Base-by-base conservation (phyloP, 2,113 vertebrate genomes). In the Corythornis vintsioides region DNA sequence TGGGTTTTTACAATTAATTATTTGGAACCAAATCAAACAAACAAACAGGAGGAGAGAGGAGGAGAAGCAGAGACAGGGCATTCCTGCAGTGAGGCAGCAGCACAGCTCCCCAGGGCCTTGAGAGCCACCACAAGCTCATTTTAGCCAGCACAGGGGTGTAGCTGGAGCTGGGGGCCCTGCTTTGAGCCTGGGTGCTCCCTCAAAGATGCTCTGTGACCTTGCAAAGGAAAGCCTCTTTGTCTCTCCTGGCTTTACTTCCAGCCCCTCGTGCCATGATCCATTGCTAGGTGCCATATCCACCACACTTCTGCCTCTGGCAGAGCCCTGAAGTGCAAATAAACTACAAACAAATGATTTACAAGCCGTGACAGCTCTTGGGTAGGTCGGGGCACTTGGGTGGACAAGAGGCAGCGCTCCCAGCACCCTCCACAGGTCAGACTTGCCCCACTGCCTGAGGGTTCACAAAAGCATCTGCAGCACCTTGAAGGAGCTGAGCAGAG, bases 21-120 rank as follows among this genome's bases (percentile, higher is more conserved):
- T 89, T 94, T 95, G 90, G 94, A 96, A 94, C 64, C 64, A 53
- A 94, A 92, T 91, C 93, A 96, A 96, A 93, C 90, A 90, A 85
- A 83, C 52, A 79, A 85, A 38, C 17, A 8, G 64, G 24, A 29
- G 56, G 33, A 33, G 64, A 69, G 63, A 33, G 70, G 15, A 53
- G 85, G 64, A 79, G 38, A 45, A 69, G 81, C 48, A 29, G 42
- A 50, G 26, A 8, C 48, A 38, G 77, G 47, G 52, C 11, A 3
- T 3, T 56, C 18, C 55, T 33, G 79, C 18, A 13, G 77, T 21
- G 4, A 42, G 22, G 47, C 21, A 15, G 13, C 5, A 38, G 17
- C 45, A 22, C 67, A 38, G 78, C 70, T 91, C 70, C 67, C 64
- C 42, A 3, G 1, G 5, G 48, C 61, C 35, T 64, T 65, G 53